Evolutionary conservation across 2,888 invertebrate species (phyloP).

Genomic region (Ophioninae sp.): DNA sequence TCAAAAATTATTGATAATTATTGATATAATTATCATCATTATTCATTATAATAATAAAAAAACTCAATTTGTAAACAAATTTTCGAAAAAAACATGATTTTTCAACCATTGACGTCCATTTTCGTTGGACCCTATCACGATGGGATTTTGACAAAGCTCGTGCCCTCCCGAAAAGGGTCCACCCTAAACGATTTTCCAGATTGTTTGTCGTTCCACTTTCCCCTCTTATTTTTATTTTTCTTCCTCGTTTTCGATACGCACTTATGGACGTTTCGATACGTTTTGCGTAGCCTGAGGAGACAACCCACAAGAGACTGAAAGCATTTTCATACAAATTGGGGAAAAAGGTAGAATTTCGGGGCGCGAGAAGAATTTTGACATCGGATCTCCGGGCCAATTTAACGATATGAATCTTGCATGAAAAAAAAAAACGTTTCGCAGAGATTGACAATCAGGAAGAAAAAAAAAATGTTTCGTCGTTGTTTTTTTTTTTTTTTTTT

Average conservation of each 20-base stretch:
- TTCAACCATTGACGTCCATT: too few relatives aligned
- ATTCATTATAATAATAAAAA: too few relatives aligned
- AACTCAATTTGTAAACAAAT: too few relatives aligned
- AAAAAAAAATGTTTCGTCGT: not conserved
- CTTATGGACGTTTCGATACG: not conserved
- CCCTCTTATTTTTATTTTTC: not conserved
- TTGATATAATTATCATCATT: too few relatives aligned
- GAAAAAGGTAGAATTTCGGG: not conserved
- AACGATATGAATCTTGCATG: conserved; percentile 42
- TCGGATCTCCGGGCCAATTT: conserved; percentile 19
- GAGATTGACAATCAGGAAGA: conserved; percentile 29
- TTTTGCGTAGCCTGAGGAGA: not conserved
- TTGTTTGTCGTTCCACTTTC: not conserved
- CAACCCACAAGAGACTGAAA: not conserved
- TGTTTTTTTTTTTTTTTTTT: not conserved
- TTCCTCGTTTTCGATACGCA: not conserved
- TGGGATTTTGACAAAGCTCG: too few relatives aligned
- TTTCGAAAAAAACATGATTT: too few relatives aligned
- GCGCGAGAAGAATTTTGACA: not conserved
- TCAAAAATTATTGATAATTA: too few relatives aligned
- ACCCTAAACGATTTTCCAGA: too few relatives aligned
- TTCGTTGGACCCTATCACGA: too few relatives aligned
- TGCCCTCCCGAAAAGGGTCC: too few relatives aligned
- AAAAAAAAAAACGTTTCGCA: conserved; percentile 7
- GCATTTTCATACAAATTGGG: not conserved